Evolutionary conservation across 2,113 vertebrate genomes (phyloP).

Genomic region (Catharus fuscescens): DNA sequence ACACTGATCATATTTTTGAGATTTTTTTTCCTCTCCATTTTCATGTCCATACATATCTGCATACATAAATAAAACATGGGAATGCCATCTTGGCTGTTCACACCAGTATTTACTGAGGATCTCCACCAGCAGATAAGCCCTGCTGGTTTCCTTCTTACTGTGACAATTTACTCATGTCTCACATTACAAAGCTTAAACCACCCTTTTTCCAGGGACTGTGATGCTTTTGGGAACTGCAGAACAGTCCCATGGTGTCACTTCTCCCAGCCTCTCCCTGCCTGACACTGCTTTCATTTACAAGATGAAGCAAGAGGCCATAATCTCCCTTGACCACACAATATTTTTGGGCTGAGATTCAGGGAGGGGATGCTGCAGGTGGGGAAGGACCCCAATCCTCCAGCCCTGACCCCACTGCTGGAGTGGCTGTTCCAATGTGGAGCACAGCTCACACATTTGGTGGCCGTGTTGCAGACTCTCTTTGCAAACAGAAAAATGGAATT

Average conservation of each 20-base stretch:
- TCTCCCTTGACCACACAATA: fast-evolving
- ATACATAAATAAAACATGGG: not conserved
- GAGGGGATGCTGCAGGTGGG: not conserved
- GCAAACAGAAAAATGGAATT: not conserved
- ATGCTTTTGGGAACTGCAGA: not conserved
- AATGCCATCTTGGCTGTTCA: not conserved
- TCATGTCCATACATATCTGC: not conserved
- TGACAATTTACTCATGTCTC: not conserved
- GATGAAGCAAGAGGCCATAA: fast-evolving
- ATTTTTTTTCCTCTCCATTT: not conserved
- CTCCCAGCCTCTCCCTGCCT: not conserved
- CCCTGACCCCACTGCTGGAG: not conserved
- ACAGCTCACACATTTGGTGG: fast-evolving
- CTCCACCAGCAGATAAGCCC: not conserved
- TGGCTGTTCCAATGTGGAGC: fast-evolving
- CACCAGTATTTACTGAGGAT: not conserved
- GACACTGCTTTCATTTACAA: not conserved
- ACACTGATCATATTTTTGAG: not conserved
- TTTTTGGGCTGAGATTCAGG: not conserved
- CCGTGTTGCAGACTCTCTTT: fast-evolving
- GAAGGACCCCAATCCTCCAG: not conserved
- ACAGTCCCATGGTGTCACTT: not conserved
- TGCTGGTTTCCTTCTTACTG: not conserved
- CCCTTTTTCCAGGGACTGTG: not conserved
- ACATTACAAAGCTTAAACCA: not conserved